A percentile compares a stretch with the other conserved stretches of the same genome.
Evolutionary conservation across 2,113 vertebrate genomes (phyloP).

Genomic region (Calidris pygmaea): DNA sequence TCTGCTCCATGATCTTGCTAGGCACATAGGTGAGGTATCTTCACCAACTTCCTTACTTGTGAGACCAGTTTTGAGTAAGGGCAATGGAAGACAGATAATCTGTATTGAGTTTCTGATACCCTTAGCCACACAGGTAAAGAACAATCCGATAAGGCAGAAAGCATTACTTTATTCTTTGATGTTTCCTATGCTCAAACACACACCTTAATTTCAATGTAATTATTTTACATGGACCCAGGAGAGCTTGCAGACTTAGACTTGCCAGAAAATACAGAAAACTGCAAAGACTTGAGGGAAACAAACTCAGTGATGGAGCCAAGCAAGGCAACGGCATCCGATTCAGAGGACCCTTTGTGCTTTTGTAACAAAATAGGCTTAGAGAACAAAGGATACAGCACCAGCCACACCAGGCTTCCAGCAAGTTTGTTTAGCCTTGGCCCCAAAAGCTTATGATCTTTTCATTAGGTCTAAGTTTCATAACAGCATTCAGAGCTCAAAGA

Average conservation of each 20-base stretch:
- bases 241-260: neutral
- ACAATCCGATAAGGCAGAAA: neutral
- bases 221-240: neutral
- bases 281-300: neutral
- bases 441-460: neutral
- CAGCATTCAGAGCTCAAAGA: neutral
- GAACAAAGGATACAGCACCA: neutral
- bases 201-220: neutral
- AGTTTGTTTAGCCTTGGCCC: neutral
- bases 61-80: neutral
- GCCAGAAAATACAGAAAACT: neutral
- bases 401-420: neutral
- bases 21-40: neutral
- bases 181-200: neutral
- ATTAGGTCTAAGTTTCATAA: neutral
- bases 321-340: neutral
- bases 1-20: too few relatives aligned
- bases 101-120: neutral
- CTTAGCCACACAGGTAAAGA: neutral
- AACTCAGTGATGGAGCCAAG: neutral
- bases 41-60: neutral
- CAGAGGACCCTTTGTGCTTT: neutral
- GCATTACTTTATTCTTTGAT: neutral
- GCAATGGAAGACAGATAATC: neutral
- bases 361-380: neutral